Evolutionary conservation across 1,140 invertebrate genomes (phyloP).

Genomic region (Trigoniulus corallinus): DNA sequence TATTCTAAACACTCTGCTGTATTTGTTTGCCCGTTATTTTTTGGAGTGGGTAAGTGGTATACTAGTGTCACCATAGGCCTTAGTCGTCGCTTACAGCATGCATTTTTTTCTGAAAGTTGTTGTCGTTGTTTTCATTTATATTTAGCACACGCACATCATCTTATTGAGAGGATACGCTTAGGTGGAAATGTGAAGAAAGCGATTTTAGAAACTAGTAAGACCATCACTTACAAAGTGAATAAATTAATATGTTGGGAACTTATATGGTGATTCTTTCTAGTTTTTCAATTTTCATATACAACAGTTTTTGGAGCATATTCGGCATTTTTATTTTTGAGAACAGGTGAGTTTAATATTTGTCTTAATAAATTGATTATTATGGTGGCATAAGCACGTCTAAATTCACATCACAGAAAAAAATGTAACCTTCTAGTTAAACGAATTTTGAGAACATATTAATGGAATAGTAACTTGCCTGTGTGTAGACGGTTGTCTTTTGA

Average conservation of each 20-base stretch:
- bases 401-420: conserved; percentile 16
- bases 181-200: conserved; percentile 22
- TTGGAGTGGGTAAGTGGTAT: conserved; percentile 58
- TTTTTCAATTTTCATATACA: conserved; percentile 80
- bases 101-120: background rate
- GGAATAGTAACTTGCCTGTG: no score
- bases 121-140: conserved; percentile 5
- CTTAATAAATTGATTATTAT: no score
- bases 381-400: conserved; percentile 32
- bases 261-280: no score
- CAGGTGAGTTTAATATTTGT: conserved; percentile 23
- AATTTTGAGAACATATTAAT: no score
- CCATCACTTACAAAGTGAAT: background rate
- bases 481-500: no score
- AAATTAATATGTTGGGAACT: no score
- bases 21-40: conserved; percentile 75
- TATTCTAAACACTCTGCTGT: conserved; percentile 55
- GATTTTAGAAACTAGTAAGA: conserved; percentile 24
- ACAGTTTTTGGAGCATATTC: conserved; percentile 87
- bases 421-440: no score
- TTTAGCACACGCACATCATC: conserved; percentile 78
- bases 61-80: no score
- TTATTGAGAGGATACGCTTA: conserved; percentile 56
- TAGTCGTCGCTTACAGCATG: background rate
- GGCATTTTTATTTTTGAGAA: conserved; percentile 59